Conservation (phyloP, 2,888 invertebrate species). For the Unio delphinus region DNA sequence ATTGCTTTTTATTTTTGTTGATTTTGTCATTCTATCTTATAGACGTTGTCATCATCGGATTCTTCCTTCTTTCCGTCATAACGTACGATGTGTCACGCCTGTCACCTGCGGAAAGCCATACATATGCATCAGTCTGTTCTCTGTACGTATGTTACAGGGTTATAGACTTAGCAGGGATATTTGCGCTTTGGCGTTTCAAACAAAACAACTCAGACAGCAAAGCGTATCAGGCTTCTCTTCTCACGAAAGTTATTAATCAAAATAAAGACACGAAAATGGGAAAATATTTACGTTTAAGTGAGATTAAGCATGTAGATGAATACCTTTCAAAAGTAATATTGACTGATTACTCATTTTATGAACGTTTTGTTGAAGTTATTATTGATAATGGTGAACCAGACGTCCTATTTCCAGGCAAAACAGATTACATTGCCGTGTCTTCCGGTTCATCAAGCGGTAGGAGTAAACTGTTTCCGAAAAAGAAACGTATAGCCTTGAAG, state of each 20-base stretch:
- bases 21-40: too few relatives aligned
- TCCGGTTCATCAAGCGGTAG: constrained; percentile 34
- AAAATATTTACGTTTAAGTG: constrained; percentile 6
- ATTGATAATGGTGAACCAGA: constrained; percentile 17
- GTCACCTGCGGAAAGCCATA: constrained; percentile 13
- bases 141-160: constrained; percentile 20
- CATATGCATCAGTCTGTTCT: background rate
- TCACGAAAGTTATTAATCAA: constrained; percentile 14
- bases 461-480: constrained; percentile 33
- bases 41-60: too few relatives aligned
- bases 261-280: constrained; percentile 20
- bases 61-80: too few relatives aligned
- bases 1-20: too few relatives aligned
- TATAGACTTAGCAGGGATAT: constrained; percentile 9
- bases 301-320: constrained; percentile 6
- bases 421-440: constrained; percentile 30
- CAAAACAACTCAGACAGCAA: constrained; percentile 10
- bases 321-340: constrained; percentile 13
- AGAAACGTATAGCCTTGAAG: constrained; percentile 8
- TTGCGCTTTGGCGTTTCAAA: constrained; percentile 13
- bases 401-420: constrained; percentile 32
- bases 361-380: constrained; percentile 10
- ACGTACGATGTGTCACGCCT: constrained; percentile 9
- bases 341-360: constrained; percentile 25
- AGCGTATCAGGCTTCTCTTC: constrained; percentile 17